phyloP scores from a whole-genome alignment of 2,113 vertebrate genomes.

The Sapayoa aenigma region DNA sequence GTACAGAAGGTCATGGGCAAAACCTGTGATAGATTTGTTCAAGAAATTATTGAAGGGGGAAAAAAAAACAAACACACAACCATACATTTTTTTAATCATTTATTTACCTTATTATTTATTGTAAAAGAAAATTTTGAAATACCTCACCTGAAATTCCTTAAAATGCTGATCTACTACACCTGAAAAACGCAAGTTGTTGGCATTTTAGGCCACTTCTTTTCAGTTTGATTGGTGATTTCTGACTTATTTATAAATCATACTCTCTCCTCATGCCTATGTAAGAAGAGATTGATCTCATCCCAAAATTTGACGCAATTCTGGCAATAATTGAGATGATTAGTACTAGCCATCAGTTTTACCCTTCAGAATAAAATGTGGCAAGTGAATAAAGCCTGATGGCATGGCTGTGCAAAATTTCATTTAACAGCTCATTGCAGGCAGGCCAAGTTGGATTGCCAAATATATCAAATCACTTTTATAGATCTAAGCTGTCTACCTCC shows the following conservation, averaged over 20 bases:
- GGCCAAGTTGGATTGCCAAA: slow-evolving; percentile 43
- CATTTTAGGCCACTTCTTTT: background rate
- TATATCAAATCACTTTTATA: slow-evolving; percentile 70
- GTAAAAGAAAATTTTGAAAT: background rate
- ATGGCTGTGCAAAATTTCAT: slow-evolving; percentile 64
- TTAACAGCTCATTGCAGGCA: slow-evolving; percentile 67
- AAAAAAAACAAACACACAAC: rapidly evolving
- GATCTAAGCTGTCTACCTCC: slow-evolving; percentile 71
- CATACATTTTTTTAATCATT: background rate
- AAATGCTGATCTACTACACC: background rate
- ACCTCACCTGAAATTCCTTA: background rate
- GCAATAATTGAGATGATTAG: background rate
- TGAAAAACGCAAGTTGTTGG: background rate
- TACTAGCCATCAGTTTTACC: slow-evolving; percentile 23
- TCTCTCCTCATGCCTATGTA: background rate
- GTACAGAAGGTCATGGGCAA: background rate
- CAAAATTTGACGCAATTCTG: background rate
- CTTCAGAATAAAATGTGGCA: slow-evolving; percentile 57
- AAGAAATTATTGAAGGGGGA: background rate
- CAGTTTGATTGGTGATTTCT: background rate
- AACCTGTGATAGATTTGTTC: background rate
- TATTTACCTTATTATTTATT: background rate
- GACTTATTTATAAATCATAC: background rate
- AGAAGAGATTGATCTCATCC: background rate
- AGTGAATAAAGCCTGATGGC: slow-evolving; percentile 45